A percentile compares a stretch with the other conserved stretches of the same genome.
Evolutionary conservation across 2,113 vertebrate genomes (phyloP).

Genomic region (Microcebus griseorufus): DNA sequence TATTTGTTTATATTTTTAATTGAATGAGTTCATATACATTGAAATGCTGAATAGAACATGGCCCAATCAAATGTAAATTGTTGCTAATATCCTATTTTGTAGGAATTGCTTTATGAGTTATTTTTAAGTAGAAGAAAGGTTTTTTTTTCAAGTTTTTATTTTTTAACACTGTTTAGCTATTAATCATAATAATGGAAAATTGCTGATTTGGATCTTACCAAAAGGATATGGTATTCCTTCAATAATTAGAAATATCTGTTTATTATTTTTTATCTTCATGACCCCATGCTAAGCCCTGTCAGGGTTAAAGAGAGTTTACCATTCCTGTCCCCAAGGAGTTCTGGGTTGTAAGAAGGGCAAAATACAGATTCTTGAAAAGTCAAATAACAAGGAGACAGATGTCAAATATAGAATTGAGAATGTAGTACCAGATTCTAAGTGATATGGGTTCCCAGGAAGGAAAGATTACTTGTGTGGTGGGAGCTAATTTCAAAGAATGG

Average conservation of each 20-base stretch:
- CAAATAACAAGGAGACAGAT: background rate
- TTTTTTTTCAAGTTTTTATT: background rate
- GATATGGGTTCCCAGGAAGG: background rate
- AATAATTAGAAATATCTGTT: background rate
- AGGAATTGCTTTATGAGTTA: slow-evolving; percentile 1
- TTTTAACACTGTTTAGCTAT: background rate
- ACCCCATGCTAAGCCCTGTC: background rate
- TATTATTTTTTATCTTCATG: background rate
- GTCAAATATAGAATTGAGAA: background rate
- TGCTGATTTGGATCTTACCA: background rate
- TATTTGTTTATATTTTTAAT: slow-evolving; percentile 1
- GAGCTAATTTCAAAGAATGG: background rate
- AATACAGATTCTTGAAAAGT: background rate
- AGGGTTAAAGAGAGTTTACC: background rate
- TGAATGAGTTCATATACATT: background rate
- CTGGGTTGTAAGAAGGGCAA: background rate
- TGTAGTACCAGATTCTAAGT: background rate
- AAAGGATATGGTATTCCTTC: background rate
- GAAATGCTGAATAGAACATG: background rate
- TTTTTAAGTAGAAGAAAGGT: slow-evolving; percentile 30
- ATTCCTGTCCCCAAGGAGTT: background rate
- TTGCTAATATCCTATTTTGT: background rate
- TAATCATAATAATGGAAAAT: background rate
- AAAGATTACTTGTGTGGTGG: background rate
- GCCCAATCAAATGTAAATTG: background rate